These are phyloP conservation scores for Pelodiscus sinensis DNA, from an alignment of 2,113 vertebrate species.

Conservation along the genomic window DNA sequence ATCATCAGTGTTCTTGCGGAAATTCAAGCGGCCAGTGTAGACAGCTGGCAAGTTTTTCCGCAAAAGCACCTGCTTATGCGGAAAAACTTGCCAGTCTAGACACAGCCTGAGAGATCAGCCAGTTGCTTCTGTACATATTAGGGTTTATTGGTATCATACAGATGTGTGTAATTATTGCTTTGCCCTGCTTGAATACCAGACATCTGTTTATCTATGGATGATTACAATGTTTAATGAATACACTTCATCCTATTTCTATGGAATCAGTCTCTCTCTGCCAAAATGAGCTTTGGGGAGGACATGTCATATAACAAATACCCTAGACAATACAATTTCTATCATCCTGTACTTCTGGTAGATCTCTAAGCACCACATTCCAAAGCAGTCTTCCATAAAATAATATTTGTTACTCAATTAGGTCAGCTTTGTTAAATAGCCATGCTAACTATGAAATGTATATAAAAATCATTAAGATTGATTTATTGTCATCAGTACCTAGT, in stretches of 20 bases:
- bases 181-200: slow-evolving; percentile 72
- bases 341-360: not conserved
- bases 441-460: not conserved
- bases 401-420: not conserved
- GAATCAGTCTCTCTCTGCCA: slow-evolving; percentile 33
- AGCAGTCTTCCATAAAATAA: not conserved
- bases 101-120: slow-evolving; percentile 66
- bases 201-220: slow-evolving; percentile 78
- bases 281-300: not conserved
- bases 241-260: slow-evolving; percentile 33
- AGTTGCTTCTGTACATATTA: slow-evolving; percentile 69
- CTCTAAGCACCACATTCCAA: not conserved
- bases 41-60: no score
- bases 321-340: not conserved
- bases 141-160: slow-evolving; percentile 73
- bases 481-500: not conserved
- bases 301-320: not conserved
- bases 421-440: not conserved
- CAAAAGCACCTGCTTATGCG: no score
- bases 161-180: slow-evolving; percentile 78
- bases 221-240: slow-evolving; percentile 69
- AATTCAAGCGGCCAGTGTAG: no score
- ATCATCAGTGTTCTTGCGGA: no score
- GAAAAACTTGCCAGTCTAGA: no score
- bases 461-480: not conserved